phyloP scores from a whole-genome alignment of 2,113 vertebrate genomes.

The Brienomyrus longianalis region DNA sequence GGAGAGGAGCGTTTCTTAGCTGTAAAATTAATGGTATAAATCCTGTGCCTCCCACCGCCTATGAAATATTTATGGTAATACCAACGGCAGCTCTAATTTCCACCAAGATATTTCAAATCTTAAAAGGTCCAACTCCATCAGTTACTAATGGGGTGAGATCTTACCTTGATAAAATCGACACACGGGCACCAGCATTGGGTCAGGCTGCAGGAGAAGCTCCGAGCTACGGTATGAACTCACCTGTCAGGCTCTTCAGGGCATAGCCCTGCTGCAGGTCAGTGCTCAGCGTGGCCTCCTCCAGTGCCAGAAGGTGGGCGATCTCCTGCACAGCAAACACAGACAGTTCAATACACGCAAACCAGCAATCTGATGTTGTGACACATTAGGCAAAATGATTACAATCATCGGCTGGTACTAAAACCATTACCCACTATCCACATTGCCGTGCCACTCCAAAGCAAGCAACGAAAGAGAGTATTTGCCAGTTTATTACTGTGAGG shows the following conservation, averaged over 20 bases:
- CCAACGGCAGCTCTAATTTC: background rate
- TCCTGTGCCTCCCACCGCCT: background rate
- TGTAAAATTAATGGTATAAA: background rate
- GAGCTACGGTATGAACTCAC: slow-evolving; percentile 47
- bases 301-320: slow-evolving; percentile 88
- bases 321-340: slow-evolving; percentile 60
- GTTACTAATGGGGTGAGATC: background rate
- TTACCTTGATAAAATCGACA: background rate
- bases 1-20: background rate
- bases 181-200: background rate
- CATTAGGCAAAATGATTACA: background rate
- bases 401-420: background rate
- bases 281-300: slow-evolving; percentile 93
- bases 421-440: background rate
- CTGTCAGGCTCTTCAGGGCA: slow-evolving; percentile 94
- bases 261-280: slow-evolving; percentile 97
- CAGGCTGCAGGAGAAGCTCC: background rate
- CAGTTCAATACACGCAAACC: background rate
- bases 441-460: background rate
- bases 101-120: background rate
- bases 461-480: background rate
- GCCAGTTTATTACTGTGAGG: background rate
- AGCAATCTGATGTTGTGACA: background rate
- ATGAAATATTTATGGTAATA: background rate
- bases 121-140: background rate